Conservation (phyloP, 2,888 invertebrate genomes). For the Oscheius sp. region DNA sequence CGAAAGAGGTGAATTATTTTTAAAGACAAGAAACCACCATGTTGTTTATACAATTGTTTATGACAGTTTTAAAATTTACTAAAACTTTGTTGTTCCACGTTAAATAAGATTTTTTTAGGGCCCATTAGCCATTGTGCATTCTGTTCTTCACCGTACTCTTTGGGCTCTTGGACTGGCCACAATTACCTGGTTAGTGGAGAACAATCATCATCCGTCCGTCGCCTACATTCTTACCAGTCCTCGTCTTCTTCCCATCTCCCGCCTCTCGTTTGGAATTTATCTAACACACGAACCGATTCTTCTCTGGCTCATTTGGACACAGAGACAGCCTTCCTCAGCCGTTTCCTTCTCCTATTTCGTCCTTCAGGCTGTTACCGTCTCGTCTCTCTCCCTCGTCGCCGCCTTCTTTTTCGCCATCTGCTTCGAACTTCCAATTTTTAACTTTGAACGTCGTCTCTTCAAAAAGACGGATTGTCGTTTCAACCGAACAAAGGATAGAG, state of each 20-base stretch:
- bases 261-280: slow-evolving; percentile 55
- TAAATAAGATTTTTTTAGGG: too few species aligned
- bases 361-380: slow-evolving; percentile 36
- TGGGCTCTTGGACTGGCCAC: slow-evolving; percentile 42
- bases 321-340: slow-evolving; percentile 42
- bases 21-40: too few species aligned
- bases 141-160: slow-evolving; percentile 34
- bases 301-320: slow-evolving; percentile 39
- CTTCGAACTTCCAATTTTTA: slow-evolving; percentile 43
- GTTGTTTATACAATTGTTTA: too few species aligned
- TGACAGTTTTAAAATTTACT: background rate
- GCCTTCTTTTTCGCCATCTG: slow-evolving; percentile 43
- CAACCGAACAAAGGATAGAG: slow-evolving; percentile 20
- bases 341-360: slow-evolving; percentile 37
- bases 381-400: slow-evolving; percentile 35
- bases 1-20: slow-evolving; percentile 16
- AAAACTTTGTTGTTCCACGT: background rate
- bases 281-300: slow-evolving; percentile 55
- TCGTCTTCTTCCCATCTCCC: slow-evolving; percentile 34
- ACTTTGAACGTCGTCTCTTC: slow-evolving; percentile 37
- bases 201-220: slow-evolving; percentile 28
- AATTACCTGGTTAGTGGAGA: slow-evolving; percentile 32
- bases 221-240: slow-evolving; percentile 32
- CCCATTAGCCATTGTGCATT: slow-evolving; percentile 29
- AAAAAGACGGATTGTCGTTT: slow-evolving; percentile 33